phyloP scores from a whole-genome alignment of 2,113 vertebrate species.

The Brachypteracias leptosomus region DNA sequence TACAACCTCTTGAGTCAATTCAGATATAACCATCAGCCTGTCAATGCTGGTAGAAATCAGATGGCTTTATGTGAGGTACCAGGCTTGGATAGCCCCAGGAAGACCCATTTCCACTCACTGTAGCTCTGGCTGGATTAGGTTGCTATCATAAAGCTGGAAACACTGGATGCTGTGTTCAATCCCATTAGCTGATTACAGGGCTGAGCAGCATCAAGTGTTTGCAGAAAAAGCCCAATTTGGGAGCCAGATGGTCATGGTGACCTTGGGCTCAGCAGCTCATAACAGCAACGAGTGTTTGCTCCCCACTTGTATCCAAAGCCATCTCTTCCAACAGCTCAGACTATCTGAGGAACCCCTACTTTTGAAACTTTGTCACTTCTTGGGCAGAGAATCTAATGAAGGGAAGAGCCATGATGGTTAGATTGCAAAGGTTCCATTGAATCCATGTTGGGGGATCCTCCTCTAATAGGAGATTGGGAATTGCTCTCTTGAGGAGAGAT shows the following conservation, averaged over 20 bases:
- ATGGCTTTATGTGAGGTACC: rapidly evolving
- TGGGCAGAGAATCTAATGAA: not conserved
- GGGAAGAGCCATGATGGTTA: not conserved
- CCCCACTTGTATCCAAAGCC: not conserved
- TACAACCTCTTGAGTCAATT: not conserved
- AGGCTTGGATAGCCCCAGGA: not conserved
- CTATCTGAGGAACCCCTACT: not conserved
- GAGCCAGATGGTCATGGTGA: not conserved
- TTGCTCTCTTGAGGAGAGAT: not conserved
- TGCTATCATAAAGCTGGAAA: not conserved
- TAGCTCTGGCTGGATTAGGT: not conserved
- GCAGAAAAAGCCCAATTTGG: not conserved
- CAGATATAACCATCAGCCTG: rapidly evolving
- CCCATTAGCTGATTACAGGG: not conserved
- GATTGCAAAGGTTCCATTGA: not conserved
- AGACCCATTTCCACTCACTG: not conserved
- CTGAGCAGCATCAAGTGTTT: not conserved
- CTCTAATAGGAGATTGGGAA: rapidly evolving
- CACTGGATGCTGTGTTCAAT: not conserved
- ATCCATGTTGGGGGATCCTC: not conserved
- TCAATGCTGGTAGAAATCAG: not conserved
- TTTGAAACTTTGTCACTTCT: rapidly evolving
- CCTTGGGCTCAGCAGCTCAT: not conserved
- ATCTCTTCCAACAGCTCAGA: not conserved
- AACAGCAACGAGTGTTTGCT: rapidly evolving